Evolutionary conservation across 92 coral and sea anemone genomes (phyloP), one percentile per base, ranked within the genome.

Genomic region (Umimayanthus kanabou): DNA sequence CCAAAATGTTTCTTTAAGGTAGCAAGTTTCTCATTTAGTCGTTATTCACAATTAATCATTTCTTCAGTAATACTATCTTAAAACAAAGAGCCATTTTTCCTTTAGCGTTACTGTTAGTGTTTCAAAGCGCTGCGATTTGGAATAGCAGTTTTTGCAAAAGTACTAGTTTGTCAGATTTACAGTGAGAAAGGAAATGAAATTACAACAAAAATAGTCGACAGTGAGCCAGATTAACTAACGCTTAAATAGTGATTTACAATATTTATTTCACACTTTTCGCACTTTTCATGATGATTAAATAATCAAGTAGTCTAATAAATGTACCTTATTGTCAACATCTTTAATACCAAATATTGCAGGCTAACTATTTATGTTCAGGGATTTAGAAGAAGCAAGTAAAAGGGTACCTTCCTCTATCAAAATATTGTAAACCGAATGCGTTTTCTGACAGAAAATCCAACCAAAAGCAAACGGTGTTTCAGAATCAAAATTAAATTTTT

Each of bases 401-500:
- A 0, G 10, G 14, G 3, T 39, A 76, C 4, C 20, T 5, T 14
- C 30, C 42, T 29, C 25, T 61, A 61, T 61, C 23, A 61, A 61
- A 61, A n/a, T 53, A 23, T 37, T 25, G 23, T 43, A 43, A 43
- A 70, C 43, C 42, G 28, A 39, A 74, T 18, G 50, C 39, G 4
- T 74, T 16, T 75, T 75, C 45, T 83, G 87, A 83, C 28, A 47
- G 64, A 83, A 69, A 22, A 29, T 61, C 47, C 43, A 28, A 83
- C 39, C 42, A 20, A 40, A 83, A 69, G 73, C 42, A 83, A 82
- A 82, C 64, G 64, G 40, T 82, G 61, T 82, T 81, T 82, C 77
- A 70, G 77, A 82, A 69, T 69, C 28, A 39, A 69, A 83, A 83
- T 83, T 70, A 83, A 70, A 83, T 83, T 83, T 47, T 83, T 83